phyloP scores from a whole-genome alignment of 2,113 vertebrate genomes.

The Petrocephalus microphthalmus region DNA sequence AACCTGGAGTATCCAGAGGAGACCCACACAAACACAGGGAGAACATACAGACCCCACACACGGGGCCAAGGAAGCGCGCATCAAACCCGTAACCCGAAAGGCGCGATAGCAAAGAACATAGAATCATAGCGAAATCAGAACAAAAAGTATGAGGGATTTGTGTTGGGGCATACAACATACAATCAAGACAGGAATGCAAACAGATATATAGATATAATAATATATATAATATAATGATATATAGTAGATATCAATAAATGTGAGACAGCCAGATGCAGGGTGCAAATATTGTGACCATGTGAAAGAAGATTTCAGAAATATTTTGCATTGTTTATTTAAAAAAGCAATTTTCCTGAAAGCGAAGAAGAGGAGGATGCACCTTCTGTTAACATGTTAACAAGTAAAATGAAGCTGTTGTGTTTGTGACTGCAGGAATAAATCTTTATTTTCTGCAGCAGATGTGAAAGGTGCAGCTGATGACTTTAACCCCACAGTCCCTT shows the following conservation, averaged over 20 bases:
- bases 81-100: not conserved
- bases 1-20: not conserved
- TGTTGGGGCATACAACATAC: too few relatives aligned
- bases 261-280: not conserved
- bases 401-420: not conserved
- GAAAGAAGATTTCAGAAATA: not conserved
- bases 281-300: not conserved
- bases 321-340: not conserved
- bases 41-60: not conserved
- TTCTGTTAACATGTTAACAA: not conserved
- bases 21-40: not conserved
- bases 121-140: not conserved
- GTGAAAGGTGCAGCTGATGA: not conserved
- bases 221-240: too few relatives aligned
- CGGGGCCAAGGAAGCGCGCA: not conserved
- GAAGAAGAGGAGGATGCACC: not conserved
- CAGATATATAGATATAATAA: too few relatives aligned
- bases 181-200: too few relatives aligned
- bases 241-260: not conserved
- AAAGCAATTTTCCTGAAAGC: not conserved
- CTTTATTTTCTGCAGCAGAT: not conserved
- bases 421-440: not conserved
- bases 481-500: not conserved
- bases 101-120: not conserved
- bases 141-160: not conserved